Evolutionary conservation across 1,140 invertebrate genomes (phyloP).

Genomic region (Zeugodacus cucurbitae): DNA sequence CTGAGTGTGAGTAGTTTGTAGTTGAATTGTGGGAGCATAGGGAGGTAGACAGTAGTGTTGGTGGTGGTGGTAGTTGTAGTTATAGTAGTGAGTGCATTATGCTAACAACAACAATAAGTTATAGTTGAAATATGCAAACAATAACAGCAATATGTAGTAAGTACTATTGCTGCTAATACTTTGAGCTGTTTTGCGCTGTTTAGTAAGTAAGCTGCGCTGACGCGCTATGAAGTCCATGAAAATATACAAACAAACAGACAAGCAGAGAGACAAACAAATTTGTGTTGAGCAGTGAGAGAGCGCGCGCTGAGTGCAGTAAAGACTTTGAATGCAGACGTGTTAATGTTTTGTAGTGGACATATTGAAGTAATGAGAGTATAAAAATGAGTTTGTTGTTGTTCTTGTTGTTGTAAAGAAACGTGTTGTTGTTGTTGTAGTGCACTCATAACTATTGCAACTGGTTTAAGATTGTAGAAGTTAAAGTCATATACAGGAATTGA

Average conservation of each 20-base stretch:
- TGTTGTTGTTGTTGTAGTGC: background rate
- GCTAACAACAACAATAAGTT: background rate
- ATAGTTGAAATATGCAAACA: background rate
- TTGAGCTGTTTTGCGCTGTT: slow-evolving; percentile 29
- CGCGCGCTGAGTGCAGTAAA: background rate
- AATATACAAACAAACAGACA: background rate
- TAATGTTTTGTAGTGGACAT: background rate
- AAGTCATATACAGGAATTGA: background rate
- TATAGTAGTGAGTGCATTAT: background rate
- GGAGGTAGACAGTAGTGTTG: background rate
- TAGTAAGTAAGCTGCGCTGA: background rate
- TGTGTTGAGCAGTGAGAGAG: background rate
- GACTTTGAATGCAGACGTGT: background rate
- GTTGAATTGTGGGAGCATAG: background rate
- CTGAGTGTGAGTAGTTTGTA: background rate
- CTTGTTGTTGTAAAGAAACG: background rate
- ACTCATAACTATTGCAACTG: background rate
- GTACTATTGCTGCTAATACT: background rate
- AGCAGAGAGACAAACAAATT: background rate
- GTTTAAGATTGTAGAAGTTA: background rate
- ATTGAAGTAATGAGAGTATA: background rate
- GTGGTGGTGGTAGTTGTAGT: too few species aligned
- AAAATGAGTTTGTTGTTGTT: background rate
- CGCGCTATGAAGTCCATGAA: background rate
- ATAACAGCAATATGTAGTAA: background rate